phyloP scores from a whole-genome alignment of 2,797 vertebrate species.

The Pristis pectinata region DNA sequence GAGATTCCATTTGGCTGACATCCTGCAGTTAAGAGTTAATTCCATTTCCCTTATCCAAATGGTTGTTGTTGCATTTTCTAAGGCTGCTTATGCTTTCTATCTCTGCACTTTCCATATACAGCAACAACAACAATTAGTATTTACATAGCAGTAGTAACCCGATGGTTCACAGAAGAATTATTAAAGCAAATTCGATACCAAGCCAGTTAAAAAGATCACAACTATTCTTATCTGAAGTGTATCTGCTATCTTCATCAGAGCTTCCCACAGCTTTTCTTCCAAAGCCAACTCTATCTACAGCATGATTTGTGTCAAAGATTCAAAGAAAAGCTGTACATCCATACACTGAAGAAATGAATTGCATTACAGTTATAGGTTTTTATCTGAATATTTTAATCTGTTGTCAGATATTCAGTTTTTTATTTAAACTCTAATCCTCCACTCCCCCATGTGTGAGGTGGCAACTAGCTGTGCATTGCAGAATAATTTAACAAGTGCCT shows the following conservation, averaged over 20 bases:
- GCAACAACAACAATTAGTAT: background rate
- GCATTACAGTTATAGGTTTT: background rate
- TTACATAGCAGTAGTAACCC: background rate
- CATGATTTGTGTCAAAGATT: background rate
- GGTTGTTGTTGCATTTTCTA: background rate
- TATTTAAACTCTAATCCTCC: background rate
- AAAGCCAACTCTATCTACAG: background rate
- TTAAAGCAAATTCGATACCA: background rate
- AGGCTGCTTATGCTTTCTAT: background rate
- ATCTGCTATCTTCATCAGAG: background rate
- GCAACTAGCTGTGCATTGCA: conserved; percentile 25
- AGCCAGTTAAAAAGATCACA: conserved; percentile 2
- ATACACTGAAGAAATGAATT: background rate
- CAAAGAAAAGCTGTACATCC: background rate
- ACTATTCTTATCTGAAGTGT: conserved; percentile 9
- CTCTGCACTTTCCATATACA: background rate
- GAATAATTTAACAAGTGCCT: conserved; percentile 34
- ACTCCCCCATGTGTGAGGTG: background rate
- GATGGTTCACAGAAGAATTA: background rate
- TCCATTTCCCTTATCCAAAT: background rate
- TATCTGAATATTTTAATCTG: conserved; percentile 5
- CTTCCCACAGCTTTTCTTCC: background rate
- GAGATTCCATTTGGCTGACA: background rate
- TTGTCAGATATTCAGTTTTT: background rate
- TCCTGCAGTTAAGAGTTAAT: background rate